Evolutionary conservation across 2,888 invertebrate species (phyloP).

Genomic region (Sminthurides aquaticus): DNA sequence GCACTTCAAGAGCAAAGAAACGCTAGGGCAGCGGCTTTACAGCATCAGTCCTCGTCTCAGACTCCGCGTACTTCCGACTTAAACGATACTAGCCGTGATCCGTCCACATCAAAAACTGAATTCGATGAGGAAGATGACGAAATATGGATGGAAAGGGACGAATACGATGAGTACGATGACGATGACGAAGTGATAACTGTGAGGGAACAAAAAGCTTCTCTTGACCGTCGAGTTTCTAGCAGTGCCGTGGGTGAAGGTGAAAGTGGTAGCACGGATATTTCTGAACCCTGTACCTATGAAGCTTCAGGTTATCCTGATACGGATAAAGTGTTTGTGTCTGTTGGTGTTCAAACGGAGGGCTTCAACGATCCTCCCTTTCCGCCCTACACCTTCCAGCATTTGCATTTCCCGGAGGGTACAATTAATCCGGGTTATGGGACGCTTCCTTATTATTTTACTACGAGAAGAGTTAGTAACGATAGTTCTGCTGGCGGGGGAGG

Average conservation of each 20-base stretch:
- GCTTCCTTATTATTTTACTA: neutral
- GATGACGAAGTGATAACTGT: constrained; percentile 38
- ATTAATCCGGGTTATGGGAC: neutral
- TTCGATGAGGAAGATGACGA: constrained; percentile 58
- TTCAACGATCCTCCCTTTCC: constrained; percentile 35
- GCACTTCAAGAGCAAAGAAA: constrained; percentile 28
- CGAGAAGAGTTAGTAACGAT: neutral
- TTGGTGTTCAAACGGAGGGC: constrained; percentile 41
- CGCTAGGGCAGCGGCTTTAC: neutral
- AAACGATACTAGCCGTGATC: neutral
- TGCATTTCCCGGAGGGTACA: constrained; percentile 22
- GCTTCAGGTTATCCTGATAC: neutral
- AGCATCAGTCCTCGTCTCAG: neutral
- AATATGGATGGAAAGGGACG: constrained; percentile 52
- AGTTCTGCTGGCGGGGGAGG: constrained; percentile 4
- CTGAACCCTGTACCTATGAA: neutral
- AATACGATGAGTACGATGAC: constrained; percentile 45
- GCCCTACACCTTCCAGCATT: constrained; percentile 34
- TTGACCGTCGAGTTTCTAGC: neutral
- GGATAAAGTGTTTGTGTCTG: constrained; percentile 23
- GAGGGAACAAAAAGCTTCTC: constrained; percentile 22
- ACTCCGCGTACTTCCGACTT: neutral
- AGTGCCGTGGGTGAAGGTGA: neutral
- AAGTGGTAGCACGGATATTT: neutral
- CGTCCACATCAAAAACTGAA: neutral